Base-by-base conservation (phyloP, 2,888 invertebrate species). In the Leptinotarsa juncta region DNA sequence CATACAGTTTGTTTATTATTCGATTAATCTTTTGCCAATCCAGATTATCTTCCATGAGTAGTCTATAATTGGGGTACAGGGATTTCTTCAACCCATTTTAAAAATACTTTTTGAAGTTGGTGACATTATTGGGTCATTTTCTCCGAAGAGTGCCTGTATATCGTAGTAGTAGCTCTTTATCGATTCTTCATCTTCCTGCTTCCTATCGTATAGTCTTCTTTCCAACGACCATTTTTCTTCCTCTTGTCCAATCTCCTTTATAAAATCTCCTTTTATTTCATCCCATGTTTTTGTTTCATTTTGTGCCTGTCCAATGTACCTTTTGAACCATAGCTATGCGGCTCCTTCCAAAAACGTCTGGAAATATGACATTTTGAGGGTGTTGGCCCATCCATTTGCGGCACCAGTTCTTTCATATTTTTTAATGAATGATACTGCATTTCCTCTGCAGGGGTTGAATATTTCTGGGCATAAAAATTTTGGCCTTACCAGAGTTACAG, bases 101-200 rank as follows among this genome's bases (percentile, higher is more conserved):
- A 32, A 5, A 32, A 32, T 32, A 32, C 32, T 32, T 32, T 32
- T 5, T 20, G n/a, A 70, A 69, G 57, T 57, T 14, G 20, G 55
- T 14, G 26, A 60, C n/a, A 14, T 57, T 15, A 10, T 51, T 53
- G 16, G 3, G 14, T 55, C 68, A 26, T 69, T 23, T 57, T 69
- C 69, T 15, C 69, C 32, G 20, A 16, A 69, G 20, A 69, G 42
- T 57, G 69, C 48, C 57, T 57, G 69, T 32, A 69, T 4, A n/a
- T 69, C 69, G 18, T 69, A 18, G 18, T 69, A 69, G 18, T 69
- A 60, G 48, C 57, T 57, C 14, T n/a, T 70, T 4, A 70, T 49
- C 3, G 65, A 50, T 18, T 70, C 70, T 10, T 18, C 18, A 50
- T n/a, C 4, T 32, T 62, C 12, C 50, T 70, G 65, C 32, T 18